These are phyloP conservation scores for Gymnopithys bicolor DNA, from an alignment of 2,797 vertebrate genomes.

Conservation along the genomic window DNA sequence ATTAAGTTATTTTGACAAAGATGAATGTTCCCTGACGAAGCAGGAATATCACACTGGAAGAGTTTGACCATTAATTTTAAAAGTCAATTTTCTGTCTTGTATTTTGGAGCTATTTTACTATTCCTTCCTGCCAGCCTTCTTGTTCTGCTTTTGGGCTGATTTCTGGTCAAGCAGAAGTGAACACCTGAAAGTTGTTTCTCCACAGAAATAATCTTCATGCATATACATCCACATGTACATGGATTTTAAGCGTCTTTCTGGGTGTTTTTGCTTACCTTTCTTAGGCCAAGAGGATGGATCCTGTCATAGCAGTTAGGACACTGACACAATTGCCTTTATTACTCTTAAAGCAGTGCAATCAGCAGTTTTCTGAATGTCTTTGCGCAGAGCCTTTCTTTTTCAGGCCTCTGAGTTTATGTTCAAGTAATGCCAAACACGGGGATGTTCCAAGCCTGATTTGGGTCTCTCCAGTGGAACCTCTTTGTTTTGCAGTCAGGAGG, in stretches of 20 bases:
- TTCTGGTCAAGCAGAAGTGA: neutral
- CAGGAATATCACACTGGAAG: neutral
- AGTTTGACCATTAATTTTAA: neutral
- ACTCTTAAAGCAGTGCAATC: neutral
- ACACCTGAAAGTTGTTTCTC: neutral
- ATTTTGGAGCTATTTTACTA: neutral
- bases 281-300: neutral
- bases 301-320: neutral
- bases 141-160: neutral
- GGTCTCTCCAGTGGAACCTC: neutral
- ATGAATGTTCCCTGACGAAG: neutral
- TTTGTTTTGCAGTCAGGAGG: neutral
- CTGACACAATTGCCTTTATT: neutral
- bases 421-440: neutral
- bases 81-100: neutral
- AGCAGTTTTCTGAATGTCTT: neutral
- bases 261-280: neutral
- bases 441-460: neutral
- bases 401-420: neutral
- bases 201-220: neutral
- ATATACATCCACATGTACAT: neutral
- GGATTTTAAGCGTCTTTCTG: neutral
- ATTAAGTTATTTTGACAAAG: neutral
- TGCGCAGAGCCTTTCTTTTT: neutral
- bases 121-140: neutral